Evolutionary conservation across 1,140 invertebrate species (phyloP), one percentile per base, ranked within the genome.

Genomic region (Orius laevigatus): DNA sequence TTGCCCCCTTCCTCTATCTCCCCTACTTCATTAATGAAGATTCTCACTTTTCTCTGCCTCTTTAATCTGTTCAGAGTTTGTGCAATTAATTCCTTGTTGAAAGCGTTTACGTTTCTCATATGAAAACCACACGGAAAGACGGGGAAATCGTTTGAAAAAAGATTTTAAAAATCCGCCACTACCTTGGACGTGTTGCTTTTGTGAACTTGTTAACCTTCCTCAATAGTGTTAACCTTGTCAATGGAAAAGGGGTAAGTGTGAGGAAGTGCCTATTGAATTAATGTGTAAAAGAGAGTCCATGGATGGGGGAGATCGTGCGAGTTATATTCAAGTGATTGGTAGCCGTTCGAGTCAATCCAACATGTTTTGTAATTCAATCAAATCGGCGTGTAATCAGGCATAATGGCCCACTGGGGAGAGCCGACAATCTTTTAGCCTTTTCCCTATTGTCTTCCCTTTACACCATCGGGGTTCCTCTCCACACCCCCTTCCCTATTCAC

Each of bases 341-440:
- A 25, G 25, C 25, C 25, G 25, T 25, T 25, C 25, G 25, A 25
- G 25, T 25, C 25, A 25, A 25, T 25, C 25, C n/a, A 38, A 51
- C 49, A 51, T 39, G 42, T 51, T 46, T 51, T 40, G 47, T 53
- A 53, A 53, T 53, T 53, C 51, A 49, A 53, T 53, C 43, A 51
- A 51, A 49, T 49, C 46, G 42, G 45, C 43, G 45, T 44, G 49
- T 54, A 54, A 54, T 52, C 46, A 49, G 34, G 32, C 15, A 42
- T 49, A 55, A 52, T 46, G 48, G 42, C 19, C 46, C 35, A 18
- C 38, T 18, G 12, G 50, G 47, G 50, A 46, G 47, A 18, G 39
- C 36, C 16, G 18, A 25, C 25, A 25, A 25, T 25, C 25, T 25
- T 25, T 25, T 25, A 25, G 25, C 25, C 25, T 25, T 25, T n/a